Base-by-base conservation (phyloP, 1,140 invertebrate genomes). In the Megalopta genalis region DNA sequence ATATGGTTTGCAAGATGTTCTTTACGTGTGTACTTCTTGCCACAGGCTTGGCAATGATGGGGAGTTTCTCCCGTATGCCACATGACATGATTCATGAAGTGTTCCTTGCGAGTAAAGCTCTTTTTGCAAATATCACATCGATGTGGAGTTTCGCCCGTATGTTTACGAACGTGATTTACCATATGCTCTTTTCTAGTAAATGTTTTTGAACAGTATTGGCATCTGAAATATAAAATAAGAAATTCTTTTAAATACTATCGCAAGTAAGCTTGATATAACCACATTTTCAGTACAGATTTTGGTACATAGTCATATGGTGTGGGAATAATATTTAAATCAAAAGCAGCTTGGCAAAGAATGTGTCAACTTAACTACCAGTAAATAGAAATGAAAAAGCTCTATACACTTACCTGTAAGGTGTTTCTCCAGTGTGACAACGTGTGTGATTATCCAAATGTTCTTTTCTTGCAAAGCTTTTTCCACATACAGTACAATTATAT, bases 391-490 rank as follows among this genome's bases (percentile, higher is more conserved):
- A 62, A 4, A 71, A 65, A 32, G 18, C 49, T 49, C n/a, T 39
- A 8, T 63, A 18, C 3, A 81, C 67, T 82, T 91, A 95, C 93
- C 95, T 94, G 86, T 95, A 96, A 4, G 96, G 96, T 49, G 96
- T 96, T 92, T 98, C 98, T 52, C 98, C 97, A 21, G 96, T 97
- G 90, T 97, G 96, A 90, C 96, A 96, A 77, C 96, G 94, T 67
- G 96, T 96, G 89, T 97, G 96, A 90, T 97, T 97, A 89, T 97
- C 96, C 64, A 97, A 94, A 91, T 97, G 96, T 89, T 97, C 96
- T 91, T 97, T 98, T 39, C 97, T 94, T 7, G 96, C 97, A 90
- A 98, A 98, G 32, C 96, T 96, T 92, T 98, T 98, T 32, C 96
- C 95, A 91, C 97, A 98, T 81, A 96, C 96, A 7, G 95, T 95